A percentile compares a stretch with the other conserved stretches of the same genome.
These are phyloP conservation scores for Heliangelus exortis DNA, from an alignment of 2,797 vertebrate genomes.

Conservation along the genomic window DNA sequence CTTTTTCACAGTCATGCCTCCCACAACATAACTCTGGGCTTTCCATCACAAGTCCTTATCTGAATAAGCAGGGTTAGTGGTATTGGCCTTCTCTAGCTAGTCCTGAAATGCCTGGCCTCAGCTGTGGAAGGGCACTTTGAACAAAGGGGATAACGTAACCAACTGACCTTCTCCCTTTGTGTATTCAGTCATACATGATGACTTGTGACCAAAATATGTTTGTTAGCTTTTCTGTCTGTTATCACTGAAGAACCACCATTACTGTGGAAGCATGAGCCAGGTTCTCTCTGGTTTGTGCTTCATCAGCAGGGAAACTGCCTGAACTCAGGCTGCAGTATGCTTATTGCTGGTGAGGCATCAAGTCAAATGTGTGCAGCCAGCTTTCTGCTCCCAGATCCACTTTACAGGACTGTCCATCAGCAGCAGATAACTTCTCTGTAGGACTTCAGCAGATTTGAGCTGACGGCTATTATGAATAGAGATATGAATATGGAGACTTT, in stretches of 20 bases:
- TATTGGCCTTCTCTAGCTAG: neutral
- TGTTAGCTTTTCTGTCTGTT: neutral
- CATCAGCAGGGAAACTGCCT: neutral
- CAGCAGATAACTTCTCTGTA: neutral
- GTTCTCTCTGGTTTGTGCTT: neutral
- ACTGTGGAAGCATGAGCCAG: neutral
- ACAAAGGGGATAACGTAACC: neutral
- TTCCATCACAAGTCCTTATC: neutral
- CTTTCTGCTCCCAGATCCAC: neutral
- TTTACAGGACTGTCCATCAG: neutral
- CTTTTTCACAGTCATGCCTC: neutral
- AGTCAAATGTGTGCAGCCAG: neutral
- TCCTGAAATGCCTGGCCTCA: neutral
- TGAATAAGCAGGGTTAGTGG: neutral
- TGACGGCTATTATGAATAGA: neutral
- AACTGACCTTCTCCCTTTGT: neutral
- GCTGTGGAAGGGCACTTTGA: neutral
- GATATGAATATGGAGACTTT: neutral
- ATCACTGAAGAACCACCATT: neutral
- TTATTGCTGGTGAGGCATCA: rapidly evolving
- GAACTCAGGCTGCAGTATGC: neutral
- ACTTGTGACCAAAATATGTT: neutral
- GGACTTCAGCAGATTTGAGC: neutral
- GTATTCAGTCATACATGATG: neutral
- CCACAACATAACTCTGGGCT: neutral